Percentiles rank a stretch among this genome's conserved stretches.
These are phyloP conservation scores for Stenotaenia linearis DNA, from an alignment of 2,888 invertebrate species.

Conservation along the genomic window DNA sequence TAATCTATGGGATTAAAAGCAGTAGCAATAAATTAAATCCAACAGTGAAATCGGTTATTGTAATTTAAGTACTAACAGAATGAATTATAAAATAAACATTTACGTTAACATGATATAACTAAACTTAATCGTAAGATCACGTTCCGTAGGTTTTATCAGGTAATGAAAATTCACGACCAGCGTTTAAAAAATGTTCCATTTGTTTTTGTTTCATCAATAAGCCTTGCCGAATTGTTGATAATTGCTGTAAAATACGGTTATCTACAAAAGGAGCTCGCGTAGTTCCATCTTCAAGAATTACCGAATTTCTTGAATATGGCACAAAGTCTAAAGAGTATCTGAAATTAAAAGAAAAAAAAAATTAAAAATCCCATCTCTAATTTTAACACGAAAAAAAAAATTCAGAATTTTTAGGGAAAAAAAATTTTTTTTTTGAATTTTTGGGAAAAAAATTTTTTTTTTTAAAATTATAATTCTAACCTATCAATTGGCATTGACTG, in stretches of 20 bases:
- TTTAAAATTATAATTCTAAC: not conserved
- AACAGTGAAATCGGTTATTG: no score
- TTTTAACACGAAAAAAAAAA: no score
- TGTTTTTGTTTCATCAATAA: not conserved
- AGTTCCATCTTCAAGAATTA: not conserved
- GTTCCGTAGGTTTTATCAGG: not conserved
- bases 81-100: no score
- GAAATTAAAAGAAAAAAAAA: not conserved
- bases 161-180: not conserved
- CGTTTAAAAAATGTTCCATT: constrained; percentile 1
- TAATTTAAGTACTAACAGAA: no score
- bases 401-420: no score
- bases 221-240: not conserved
- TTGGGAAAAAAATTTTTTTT: no score
- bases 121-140: not conserved
- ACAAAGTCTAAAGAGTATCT: not conserved
- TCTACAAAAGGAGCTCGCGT: not conserved
- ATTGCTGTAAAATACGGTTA: constrained; percentile 3
- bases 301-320: constrained; percentile 17
- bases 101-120: not conserved
- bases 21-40: no score
- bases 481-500: not conserved
- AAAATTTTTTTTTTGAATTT: no score
- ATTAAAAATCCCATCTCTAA: no score
- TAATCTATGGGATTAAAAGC: no score